phyloP scores from a whole-genome alignment of 2,113 vertebrate genomes.

The Monarcha castaneiventris region DNA sequence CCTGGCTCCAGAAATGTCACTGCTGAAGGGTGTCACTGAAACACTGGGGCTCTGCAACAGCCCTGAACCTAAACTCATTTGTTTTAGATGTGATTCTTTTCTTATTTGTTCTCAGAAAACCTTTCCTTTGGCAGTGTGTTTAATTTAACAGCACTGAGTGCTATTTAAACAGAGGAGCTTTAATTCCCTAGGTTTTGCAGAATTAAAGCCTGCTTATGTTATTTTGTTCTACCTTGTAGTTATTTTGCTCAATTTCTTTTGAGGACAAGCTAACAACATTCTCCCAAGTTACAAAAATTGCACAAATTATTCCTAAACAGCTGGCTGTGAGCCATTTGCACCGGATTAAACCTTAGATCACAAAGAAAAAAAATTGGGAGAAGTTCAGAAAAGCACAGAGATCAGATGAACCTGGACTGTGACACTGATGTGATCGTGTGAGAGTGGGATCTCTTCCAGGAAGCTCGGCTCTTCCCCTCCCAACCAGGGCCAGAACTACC shows the following conservation, averaged over 20 bases:
- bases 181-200: neutral
- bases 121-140: neutral
- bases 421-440: rapidly evolving
- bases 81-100: neutral
- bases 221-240: neutral
- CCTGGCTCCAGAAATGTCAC: neutral
- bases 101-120: neutral
- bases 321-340: neutral
- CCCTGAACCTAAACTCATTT: neutral
- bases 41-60: neutral
- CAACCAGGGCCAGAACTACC: rapidly evolving
- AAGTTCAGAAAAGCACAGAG: neutral
- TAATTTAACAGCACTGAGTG: neutral
- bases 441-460: neutral
- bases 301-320: neutral
- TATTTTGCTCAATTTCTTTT: neutral
- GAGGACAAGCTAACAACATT: neutral
- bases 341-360: neutral
- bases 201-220: neutral
- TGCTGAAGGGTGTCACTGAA: neutral
- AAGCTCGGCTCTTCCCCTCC: neutral
- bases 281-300: neutral
- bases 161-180: neutral
- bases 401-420: neutral
- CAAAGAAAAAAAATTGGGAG: neutral